These are phyloP conservation scores for Ceratina australensis DNA, from an alignment of 1,140 invertebrate species.

Conservation along the genomic window DNA sequence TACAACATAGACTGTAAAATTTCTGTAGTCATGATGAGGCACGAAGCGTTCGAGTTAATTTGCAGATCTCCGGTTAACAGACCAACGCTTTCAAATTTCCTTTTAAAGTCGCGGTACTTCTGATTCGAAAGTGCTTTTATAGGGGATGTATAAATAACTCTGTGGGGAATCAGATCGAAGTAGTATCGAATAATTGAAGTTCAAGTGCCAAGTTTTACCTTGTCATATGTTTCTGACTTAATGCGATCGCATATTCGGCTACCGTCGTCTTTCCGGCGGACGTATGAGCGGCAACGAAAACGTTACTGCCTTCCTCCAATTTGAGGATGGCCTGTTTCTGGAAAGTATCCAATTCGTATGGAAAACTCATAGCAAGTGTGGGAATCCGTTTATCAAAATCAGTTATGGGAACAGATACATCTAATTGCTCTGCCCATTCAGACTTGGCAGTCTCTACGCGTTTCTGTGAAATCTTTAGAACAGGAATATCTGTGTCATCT, in stretches of 20 bases:
- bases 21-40: conserved; percentile 99
- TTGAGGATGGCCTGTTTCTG: conserved; percentile 97
- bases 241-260: conserved; percentile 98
- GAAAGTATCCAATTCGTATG: conserved; percentile 97
- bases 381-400: conserved; percentile 92
- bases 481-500: conserved; percentile 74
- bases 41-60: conserved; percentile 94
- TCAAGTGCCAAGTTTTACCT: conserved; percentile 79
- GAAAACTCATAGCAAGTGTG: conserved; percentile 91
- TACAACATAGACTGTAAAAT: conserved; percentile 98
- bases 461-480: conserved; percentile 80
- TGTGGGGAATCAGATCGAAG: conserved; percentile 75
- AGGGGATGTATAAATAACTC: conserved; percentile 98
- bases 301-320: conserved; percentile 95
- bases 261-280: conserved; percentile 99
- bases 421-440: conserved; percentile 93
- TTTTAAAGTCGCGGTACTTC: conserved; percentile 98
- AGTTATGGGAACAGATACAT: conserved; percentile 88
- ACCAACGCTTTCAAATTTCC: conserved; percentile 95
- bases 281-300: conserved; percentile 99
- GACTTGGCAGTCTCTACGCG: conserved; percentile 72
- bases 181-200: not conserved
- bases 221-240: conserved; percentile 95
- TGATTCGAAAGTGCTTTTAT: conserved; percentile 99
- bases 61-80: conserved; percentile 98